These are phyloP conservation scores for Gymnobelideus leadbeateri DNA, from an alignment of 2,113 vertebrate genomes.

Conservation along the genomic window DNA sequence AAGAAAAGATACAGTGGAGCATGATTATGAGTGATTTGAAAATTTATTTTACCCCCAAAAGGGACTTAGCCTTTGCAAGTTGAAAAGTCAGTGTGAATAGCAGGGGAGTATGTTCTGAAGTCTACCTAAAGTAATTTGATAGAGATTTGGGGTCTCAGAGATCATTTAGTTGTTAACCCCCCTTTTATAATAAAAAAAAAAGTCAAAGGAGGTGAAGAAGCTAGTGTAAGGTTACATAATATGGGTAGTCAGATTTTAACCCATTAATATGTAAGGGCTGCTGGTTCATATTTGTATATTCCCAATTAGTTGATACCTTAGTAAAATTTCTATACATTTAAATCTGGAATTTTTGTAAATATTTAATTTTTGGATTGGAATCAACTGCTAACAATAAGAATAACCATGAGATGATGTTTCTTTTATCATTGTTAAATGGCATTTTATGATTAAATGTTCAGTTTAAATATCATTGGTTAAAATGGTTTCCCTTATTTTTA, in stretches of 20 bases:
- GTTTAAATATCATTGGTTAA: conserved; percentile 25
- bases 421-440: conserved; percentile 36
- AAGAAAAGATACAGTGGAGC: conserved; percentile 12
- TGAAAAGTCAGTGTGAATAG: neutral
- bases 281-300: conserved; percentile 33
- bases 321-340: conserved; percentile 8
- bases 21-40: conserved; percentile 19
- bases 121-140: neutral
- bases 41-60: conserved; percentile 4
- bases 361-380: conserved; percentile 16
- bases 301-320: conserved; percentile 33
- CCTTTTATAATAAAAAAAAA: neutral
- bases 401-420: neutral
- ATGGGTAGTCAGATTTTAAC: neutral
- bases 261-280: conserved; percentile 18
- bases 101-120: neutral
- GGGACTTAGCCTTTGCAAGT: neutral
- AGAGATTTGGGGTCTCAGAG: neutral
- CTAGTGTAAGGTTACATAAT: neutral
- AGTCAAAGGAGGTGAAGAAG: neutral
- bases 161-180: neutral
- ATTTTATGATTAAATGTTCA: conserved; percentile 39
- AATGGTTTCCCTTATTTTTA: conserved; percentile 32
- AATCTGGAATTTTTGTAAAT: conserved; percentile 31
- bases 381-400: conserved; percentile 30